Base-by-base conservation (phyloP, 2,888 invertebrate genomes). In the Saturnia pavonia region DNA sequence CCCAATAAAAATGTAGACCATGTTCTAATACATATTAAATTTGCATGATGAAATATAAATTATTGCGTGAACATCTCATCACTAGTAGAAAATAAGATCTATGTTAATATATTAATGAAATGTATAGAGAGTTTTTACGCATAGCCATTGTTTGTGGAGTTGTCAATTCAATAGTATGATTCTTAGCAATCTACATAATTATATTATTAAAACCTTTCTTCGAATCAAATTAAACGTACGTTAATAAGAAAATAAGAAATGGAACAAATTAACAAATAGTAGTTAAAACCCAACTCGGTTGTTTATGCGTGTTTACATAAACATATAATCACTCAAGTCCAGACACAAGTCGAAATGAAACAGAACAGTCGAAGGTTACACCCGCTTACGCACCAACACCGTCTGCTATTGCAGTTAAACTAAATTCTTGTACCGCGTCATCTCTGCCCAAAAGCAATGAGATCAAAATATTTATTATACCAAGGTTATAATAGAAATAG, bases 311-410 rank as follows among this genome's bases (percentile, higher is more conserved):
- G 45, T 70, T 66, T 34, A 68, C 4, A 27, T 22, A 70, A 71
- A 68, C 71, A 73, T 57, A 40, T 63, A 45, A 69, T 70, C 69
- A 40, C 68, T 74, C 72, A 73, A 70, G 72, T 71, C 65, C 67
- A 71, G 48, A 40, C 57, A 69, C 68, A 45, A 69, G 70, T 69
- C 63, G 74, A 74, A 71, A 72, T 67, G 68, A 72, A 74, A 67
- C 75, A 72, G 73, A 73, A 42, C 68, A 66, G 14, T 27, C 9
- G 63, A 63, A 48, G 48, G 65, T 25, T 43, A 69, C 45, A 45
- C 16, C 68, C 14, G 68, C 22, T 68, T 25, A 68, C 68, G 48
- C 68, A 45, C 22, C 48, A 43, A 19, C 43, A 48, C 45, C 45
- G 45, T 68, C 34, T 68, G 48, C 45, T 48, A 45, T 6, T n/a